Conservation (phyloP, 2,888 invertebrate genomes). For the Hypolimnas misippus region DNA sequence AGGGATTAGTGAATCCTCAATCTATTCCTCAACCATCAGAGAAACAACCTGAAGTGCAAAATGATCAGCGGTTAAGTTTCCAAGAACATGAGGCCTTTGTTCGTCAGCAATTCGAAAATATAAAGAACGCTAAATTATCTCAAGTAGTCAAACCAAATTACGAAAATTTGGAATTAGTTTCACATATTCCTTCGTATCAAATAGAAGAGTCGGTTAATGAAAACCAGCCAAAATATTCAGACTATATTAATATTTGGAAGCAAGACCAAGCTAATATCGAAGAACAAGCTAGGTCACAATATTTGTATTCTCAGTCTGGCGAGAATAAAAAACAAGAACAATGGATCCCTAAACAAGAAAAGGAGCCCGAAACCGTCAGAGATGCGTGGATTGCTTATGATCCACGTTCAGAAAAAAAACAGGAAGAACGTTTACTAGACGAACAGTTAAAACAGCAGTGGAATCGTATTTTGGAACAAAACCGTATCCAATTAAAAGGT, state of each 20-base stretch:
- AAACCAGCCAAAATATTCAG: conserved; percentile 11
- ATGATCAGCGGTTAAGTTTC: conserved; percentile 35
- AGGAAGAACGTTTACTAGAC: conserved; percentile 31
- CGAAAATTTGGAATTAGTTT: conserved; percentile 6
- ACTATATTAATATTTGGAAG: conserved; percentile 6
- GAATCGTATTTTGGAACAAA: conserved; percentile 41
- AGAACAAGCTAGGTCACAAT: conserved; percentile 15
- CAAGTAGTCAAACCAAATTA: conserved; percentile 1
- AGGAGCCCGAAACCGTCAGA: conserved; percentile 21
- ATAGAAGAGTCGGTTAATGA: neutral
- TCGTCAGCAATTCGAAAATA: conserved; percentile 29
- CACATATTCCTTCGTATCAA: conserved; percentile 11
- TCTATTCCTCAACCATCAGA: conserved; percentile 20
- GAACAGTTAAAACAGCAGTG: conserved; percentile 41
- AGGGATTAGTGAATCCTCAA: conserved; percentile 35
- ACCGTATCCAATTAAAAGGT: conserved; percentile 41
- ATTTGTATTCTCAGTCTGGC: conserved; percentile 14
- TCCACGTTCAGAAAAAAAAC: conserved; percentile 36
- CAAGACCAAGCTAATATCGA: conserved; percentile 12
- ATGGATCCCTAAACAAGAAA: conserved; percentile 29
- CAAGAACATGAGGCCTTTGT: conserved; percentile 22
- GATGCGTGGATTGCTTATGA: conserved; percentile 46
- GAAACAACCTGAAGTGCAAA: conserved; percentile 24
- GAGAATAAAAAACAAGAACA: conserved; percentile 29
- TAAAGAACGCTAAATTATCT: conserved; percentile 19